These are phyloP conservation scores for Temnothorax rugatulus DNA, from an alignment of 2,888 invertebrate species.

Conservation along the genomic window DNA sequence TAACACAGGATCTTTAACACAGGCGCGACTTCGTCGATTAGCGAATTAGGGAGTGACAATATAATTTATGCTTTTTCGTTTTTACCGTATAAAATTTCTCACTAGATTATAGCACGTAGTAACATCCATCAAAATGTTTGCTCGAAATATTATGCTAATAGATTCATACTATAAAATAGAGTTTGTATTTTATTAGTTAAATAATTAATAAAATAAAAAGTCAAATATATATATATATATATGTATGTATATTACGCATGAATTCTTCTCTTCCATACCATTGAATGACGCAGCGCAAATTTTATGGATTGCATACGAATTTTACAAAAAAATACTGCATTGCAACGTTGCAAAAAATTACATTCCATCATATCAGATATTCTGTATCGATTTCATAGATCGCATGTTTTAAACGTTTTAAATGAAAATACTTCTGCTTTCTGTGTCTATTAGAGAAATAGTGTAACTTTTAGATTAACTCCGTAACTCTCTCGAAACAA, in stretches of 20 bases:
- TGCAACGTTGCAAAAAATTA: neutral
- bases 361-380: constrained; percentile 5
- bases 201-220: neutral
- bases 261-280: constrained; percentile 52
- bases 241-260: constrained; percentile 26
- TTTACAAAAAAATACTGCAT: neutral
- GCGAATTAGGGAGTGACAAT: neutral
- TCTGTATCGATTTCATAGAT: too few relatives aligned
- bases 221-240: neutral
- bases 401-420: neutral
- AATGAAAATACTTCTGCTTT: neutral
- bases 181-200: neutral
- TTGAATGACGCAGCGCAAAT: constrained; percentile 52
- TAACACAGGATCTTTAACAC: neutral
- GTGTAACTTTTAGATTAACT: constrained; percentile 25
- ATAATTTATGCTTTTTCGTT: neutral
- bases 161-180: neutral
- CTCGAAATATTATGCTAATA: neutral
- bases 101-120: neutral
- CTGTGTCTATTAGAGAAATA: neutral
- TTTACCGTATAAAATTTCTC: neutral
- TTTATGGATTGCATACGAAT: constrained; percentile 35
- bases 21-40: neutral
- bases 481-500: constrained; percentile 21
- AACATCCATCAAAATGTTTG: neutral